phyloP scores from a whole-genome alignment of 2,113 vertebrate species.

The Pan troglodytes region NHGRI_mPanTro3-v2.1_pri NC_072419.2:64229501-64230000 shows the following conservation, averaged over 20 bases:
- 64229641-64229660: fast-evolving
- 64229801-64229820: background rate
- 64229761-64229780: fast-evolving
- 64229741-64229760: background rate
- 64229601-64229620: fast-evolving
- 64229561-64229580: background rate
- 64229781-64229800: fast-evolving
- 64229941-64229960: background rate
- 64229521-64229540: background rate
- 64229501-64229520: background rate
- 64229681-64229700: fast-evolving
- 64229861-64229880: background rate
- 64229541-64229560: background rate
- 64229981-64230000: fast-evolving
- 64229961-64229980: background rate
- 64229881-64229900: background rate
- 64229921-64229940: background rate
- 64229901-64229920: background rate
- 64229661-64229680: fast-evolving
- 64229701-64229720: fast-evolving
- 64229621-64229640: fast-evolving
- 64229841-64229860: background rate
- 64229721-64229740: fast-evolving
- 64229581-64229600: background rate
- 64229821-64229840: background rate